Evolutionary conservation across 2,113 vertebrate genomes (phyloP), one percentile per base, ranked within the genome.

Genomic region (Leucopsar rothschildi): DNA sequence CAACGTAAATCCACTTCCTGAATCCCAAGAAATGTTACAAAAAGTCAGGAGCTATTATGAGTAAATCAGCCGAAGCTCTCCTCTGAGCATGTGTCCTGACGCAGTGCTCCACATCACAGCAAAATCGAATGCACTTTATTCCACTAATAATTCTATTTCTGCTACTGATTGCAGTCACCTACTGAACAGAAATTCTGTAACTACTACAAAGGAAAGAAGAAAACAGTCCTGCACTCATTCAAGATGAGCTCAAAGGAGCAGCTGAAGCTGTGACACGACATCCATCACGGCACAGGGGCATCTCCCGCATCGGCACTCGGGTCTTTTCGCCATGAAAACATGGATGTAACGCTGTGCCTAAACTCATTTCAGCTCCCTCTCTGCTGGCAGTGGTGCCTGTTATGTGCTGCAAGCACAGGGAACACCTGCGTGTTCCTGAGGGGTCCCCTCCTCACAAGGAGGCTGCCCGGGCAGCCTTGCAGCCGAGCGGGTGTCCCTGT

Each of bases 231-330:
- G 44, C 2, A 27, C 93, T 86, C 90, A 70, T 78, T 96, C 47
- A 56, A 69, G 82, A 95, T 40, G 40, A 73, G 89, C 86, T 77
- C 90, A 93, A 90, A 79, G 82, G 86, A 98, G 97, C 94, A 98
- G 97, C 97, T 82, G 70, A 97, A 95, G 94, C 92, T 90, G 82
- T 97, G 96, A 96, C 97, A 97, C 3, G 3, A 79, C 89, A 98
- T 98, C 95, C 91, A 93, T 96, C 97, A 97, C 5, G 2, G 55
- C 31, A 47, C 77, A 4, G 40, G 23, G 44, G 69, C 82, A 82
- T 16, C 22, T 53, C 85, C 86, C 4, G 4, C 68, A 13, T 4
- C 53, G 7, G 3, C 53, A 70, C 31, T 4, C 4, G 3, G 44
- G 28, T 45, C 24, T 79, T 70, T 39, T 5, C 2, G 0, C 13